phyloP scores from a whole-genome alignment of 2,797 vertebrate species.

The Pitangus sulphuratus region DNA sequence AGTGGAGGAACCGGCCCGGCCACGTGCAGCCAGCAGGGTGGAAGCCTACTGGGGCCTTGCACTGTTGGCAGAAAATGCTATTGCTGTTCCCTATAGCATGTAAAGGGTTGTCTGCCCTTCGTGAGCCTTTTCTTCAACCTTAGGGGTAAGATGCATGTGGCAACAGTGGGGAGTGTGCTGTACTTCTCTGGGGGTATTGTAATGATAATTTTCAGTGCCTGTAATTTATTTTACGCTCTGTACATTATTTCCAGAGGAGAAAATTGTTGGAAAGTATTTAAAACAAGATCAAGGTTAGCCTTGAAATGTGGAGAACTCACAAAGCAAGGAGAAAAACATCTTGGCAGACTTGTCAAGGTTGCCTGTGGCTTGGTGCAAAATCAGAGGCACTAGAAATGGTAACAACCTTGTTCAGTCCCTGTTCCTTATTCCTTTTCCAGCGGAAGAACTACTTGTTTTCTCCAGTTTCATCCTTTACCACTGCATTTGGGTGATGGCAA shows the following conservation, averaged over 20 bases:
- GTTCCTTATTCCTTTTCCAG: not conserved
- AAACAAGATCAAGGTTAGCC: not conserved
- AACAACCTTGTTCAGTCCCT: not conserved
- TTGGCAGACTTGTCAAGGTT: not conserved
- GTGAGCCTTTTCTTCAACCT: not conserved
- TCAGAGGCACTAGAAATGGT: not conserved
- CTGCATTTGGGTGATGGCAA: not conserved
- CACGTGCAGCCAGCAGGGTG: not conserved
- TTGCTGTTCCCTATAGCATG: not conserved
- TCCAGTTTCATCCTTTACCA: not conserved
- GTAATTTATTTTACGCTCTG: not conserved
- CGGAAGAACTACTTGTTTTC: not conserved
- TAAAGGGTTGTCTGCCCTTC: not conserved
- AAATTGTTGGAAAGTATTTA: not conserved
- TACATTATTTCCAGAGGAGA: not conserved
- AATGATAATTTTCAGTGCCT: not conserved
- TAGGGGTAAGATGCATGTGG: not conserved
- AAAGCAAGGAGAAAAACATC: not conserved
- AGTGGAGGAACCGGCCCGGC: not conserved
- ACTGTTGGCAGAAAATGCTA: not conserved
- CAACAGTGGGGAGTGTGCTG: not conserved
- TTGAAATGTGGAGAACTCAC: not conserved
- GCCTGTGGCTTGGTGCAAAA: not conserved
- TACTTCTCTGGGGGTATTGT: not conserved
- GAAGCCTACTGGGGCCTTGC: not conserved